A percentile compares a stretch with the other conserved stretches of the same genome.
Evolutionary conservation across 2,888 invertebrate species (phyloP).

Genomic region (Epistrophe eligans): DNA sequence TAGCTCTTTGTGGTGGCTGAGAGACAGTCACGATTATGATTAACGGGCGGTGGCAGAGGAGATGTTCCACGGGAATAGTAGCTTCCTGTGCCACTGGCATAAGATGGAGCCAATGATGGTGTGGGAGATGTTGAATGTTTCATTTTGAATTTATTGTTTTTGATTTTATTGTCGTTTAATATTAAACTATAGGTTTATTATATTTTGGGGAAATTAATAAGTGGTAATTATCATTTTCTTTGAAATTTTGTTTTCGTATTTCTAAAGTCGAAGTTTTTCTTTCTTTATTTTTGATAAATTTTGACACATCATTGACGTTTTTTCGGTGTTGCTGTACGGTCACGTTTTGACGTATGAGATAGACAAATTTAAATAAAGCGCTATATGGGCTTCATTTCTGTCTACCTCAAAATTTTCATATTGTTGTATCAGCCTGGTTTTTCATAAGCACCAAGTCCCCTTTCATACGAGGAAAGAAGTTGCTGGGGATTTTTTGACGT

Average conservation of each 20-base stretch:
- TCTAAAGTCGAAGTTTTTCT: slow-evolving; percentile 4
- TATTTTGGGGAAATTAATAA: slow-evolving; percentile 29
- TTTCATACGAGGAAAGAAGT: no score
- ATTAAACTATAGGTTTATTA: neutral
- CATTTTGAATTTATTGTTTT: slow-evolving; percentile 81
- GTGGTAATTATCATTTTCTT: slow-evolving; percentile 37
- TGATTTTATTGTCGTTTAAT: neutral
- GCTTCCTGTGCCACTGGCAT: slow-evolving; percentile 77
- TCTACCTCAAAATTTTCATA: no score
- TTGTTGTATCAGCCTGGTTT: no score
- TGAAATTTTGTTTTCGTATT: slow-evolving; percentile 44
- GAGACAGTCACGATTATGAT: slow-evolving; percentile 89
- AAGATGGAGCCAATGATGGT: slow-evolving; percentile 84
- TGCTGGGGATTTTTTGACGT: no score
- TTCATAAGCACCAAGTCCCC: no score
- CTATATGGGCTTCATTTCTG: neutral
- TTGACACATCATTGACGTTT: slow-evolving; percentile 70
- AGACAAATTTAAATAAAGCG: neutral
- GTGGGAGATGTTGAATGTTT: slow-evolving; percentile 88
- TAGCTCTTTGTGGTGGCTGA: slow-evolving; percentile 95
- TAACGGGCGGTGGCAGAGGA: slow-evolving; percentile 89
- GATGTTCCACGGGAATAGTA: slow-evolving; percentile 86
- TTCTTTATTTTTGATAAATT: slow-evolving; percentile 45
- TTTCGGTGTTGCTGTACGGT: slow-evolving; percentile 8
- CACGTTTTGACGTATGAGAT: neutral